A percentile compares a stretch with the other conserved stretches of the same genome.
These are phyloP conservation scores for Polypedilum vanderplanki DNA, from an alignment of 1,140 invertebrate genomes.

Conservation along the genomic window DNA sequence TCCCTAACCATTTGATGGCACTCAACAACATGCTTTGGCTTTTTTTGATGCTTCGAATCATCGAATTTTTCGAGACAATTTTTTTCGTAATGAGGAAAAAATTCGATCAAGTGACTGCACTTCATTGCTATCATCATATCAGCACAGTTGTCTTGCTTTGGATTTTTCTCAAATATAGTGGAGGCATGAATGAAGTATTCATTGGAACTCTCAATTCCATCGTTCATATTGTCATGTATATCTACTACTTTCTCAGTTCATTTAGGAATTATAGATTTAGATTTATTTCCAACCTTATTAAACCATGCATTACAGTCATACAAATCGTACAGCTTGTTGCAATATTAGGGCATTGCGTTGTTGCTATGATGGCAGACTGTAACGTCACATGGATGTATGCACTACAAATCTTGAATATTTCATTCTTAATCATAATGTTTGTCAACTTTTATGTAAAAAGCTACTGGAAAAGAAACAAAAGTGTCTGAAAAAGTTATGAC, in stretches of 20 bases:
- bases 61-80: conserved; percentile 65
- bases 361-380: not conserved
- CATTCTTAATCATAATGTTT: conserved; percentile 26
- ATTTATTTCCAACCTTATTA: not conserved
- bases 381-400: not conserved
- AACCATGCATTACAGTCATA: not conserved
- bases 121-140: conserved; percentile 85
- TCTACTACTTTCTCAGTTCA: conserved; percentile 57
- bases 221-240: conserved; percentile 60
- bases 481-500: not conserved
- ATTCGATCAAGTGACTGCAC: conserved; percentile 70
- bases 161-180: conserved; percentile 53
- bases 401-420: not conserved
- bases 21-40: conserved; percentile 54
- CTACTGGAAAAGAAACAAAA: conserved; percentile 33
- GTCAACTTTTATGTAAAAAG: conserved; percentile 9
- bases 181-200: not conserved
- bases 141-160: conserved; percentile 62
- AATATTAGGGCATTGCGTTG: not conserved
- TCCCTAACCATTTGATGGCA: not conserved
- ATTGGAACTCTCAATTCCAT: conserved; percentile 46
- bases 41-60: conserved; percentile 59
- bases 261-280: conserved; percentile 34
- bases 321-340: not conserved
- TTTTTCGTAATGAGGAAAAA: conserved; percentile 86